A percentile compares a stretch with the other conserved stretches of the same genome.
Conservation (phyloP, 2,888 invertebrate genomes). For the Euspilapteryx auroguttella region DNA sequence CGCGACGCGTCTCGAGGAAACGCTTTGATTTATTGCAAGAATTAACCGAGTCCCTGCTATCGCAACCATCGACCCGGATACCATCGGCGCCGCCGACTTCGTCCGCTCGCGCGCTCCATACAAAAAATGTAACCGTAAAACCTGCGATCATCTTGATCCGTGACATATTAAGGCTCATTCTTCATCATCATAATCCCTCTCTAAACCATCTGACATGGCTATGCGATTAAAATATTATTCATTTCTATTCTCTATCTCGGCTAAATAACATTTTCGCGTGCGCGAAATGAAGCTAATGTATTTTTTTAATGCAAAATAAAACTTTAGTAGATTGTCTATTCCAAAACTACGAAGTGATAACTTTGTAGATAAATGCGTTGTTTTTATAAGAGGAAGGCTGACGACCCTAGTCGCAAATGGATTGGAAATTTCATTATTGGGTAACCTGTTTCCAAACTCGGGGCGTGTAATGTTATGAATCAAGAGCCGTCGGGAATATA, state of each 20-base stretch:
- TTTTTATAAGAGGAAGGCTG: constrained; percentile 40
- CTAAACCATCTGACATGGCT: no score
- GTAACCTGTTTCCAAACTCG: constrained; percentile 42
- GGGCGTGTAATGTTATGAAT: constrained; percentile 38
- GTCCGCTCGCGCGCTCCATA: background rate
- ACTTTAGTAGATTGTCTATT: no score
- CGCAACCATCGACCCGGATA: background rate
- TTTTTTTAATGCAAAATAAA: no score
- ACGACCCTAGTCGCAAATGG: constrained; percentile 42
- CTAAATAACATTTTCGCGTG: no score
- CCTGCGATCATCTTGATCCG: background rate
- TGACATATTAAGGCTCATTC: background rate
- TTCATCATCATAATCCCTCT: no score
- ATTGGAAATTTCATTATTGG: constrained; percentile 52
- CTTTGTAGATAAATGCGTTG: no score
- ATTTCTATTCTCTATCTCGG: no score
- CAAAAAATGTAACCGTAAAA: background rate
- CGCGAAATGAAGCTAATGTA: no score
- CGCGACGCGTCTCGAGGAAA: constrained; percentile 19
- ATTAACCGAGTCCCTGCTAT: no score
- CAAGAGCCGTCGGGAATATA: constrained; percentile 24
- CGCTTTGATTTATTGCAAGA: constrained; percentile 4
- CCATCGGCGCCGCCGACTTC: background rate
- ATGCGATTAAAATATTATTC: no score
- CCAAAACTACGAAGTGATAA: no score